These are phyloP conservation scores for Drosophila subpulchrella DNA, from an alignment of 1,140 invertebrate species.

Conservation along the genomic window DNA sequence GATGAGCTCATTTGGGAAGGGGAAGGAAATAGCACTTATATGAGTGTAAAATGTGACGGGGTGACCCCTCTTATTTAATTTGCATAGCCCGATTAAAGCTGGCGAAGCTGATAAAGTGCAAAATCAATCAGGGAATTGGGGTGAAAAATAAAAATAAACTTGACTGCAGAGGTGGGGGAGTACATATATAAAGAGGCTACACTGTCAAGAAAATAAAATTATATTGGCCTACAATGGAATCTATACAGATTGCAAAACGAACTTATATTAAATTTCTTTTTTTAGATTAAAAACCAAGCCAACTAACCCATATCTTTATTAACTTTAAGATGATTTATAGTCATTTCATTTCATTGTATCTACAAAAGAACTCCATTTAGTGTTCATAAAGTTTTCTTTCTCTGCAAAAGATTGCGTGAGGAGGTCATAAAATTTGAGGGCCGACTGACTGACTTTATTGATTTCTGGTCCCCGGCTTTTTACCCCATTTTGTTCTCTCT, in stretches of 20 bases:
- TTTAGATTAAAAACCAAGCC: too few species aligned
- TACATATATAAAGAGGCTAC: constrained; percentile 1
- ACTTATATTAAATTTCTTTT: too few species aligned
- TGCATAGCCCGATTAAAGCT: constrained; percentile 50
- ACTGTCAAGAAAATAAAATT: background rate
- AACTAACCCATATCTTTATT: too few species aligned
- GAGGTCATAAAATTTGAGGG: constrained; percentile 58
- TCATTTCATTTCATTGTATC: background rate
- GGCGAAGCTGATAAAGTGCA: constrained; percentile 78
- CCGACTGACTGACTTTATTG: constrained; percentile 59
- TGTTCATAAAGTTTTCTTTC: constrained; percentile 1
- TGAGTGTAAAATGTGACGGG: constrained; percentile 2
- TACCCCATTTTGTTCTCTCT: constrained; percentile 18
- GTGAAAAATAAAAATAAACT: constrained; percentile 66
- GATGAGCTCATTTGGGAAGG: constrained; percentile 65
- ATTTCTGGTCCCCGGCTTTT: constrained; percentile 53
- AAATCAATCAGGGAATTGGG: constrained; percentile 68
- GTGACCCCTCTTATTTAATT: constrained; percentile 31
- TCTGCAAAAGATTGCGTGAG: constrained; percentile 62
- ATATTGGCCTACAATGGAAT: background rate
- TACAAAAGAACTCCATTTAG: background rate
- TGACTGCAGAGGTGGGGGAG: constrained; percentile 13
- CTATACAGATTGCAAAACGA: background rate
- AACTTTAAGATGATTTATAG: too few species aligned
- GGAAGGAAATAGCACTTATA: constrained; percentile 23